Base-by-base conservation (phyloP, 2,888 invertebrate species). In the Anticlea derivata region DNA sequence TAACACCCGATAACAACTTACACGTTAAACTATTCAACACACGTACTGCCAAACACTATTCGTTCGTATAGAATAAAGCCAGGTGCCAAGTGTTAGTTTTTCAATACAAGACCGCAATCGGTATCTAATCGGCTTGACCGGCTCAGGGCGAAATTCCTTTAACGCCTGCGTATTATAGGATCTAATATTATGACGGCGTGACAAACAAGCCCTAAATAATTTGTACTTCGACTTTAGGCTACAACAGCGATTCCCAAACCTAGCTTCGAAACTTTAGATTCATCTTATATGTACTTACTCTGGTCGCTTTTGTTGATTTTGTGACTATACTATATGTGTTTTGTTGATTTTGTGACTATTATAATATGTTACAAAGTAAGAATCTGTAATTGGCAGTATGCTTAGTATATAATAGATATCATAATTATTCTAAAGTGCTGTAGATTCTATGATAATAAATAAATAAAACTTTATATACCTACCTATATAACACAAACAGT, bases 151-250 rank as follows among this genome's bases (percentile, higher is more conserved):
- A 75, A 75, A 80, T 79, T 72, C 75, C 75, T 63, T 59, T 65
- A 60, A 61, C 69, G 70, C 66, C 66, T 58, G 62, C 61, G 65
- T 68, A 73, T 73, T 75, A 69, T 72, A 65, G 63, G 73, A 75
- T 73, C 76, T 70, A 77, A 79, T 76, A 74, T 75, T 80, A 79
- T 78, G 77, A 81, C 74, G 69, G 69, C 69, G 73, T 78, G 79
- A 77, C 80, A 79, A 70, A 78, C 75, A 69, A 70, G 80, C 75
- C 80, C 83, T 83, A 83, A 83, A 84, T 82, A 84, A 82, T 83
- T 84, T 83, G 83, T 85, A 80, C 79, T 81, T 80, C 74, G 79
- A 83, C 78, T 86, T 83, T 83, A 82, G 75, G 73, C 74, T 70
- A 73, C 74, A 63, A 74, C 7, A 8, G 24, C 7, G 31, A 23